Evolutionary conservation across 2,888 invertebrate species (phyloP), one percentile per base, ranked within the genome.

Genomic region (Drosophila quinaria): DNA sequence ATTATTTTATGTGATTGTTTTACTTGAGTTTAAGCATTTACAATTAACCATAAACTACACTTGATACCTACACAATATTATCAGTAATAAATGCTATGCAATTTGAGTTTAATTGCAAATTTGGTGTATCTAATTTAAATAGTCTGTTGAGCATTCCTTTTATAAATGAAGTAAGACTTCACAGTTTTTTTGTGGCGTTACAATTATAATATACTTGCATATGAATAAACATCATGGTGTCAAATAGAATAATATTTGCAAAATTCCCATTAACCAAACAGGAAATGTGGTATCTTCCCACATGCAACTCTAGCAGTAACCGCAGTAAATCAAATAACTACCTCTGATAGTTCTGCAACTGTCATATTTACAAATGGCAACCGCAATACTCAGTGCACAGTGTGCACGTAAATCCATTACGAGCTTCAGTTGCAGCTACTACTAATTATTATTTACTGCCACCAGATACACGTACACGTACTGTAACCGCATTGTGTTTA

Each of bases 401-500:
- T 41, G 17, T 13, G 37, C 58, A 58, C 46, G 46, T 35, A 39
- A 39, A 39, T 13, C 58, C 37, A 49, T 59, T 59, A 29, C 29
- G 29, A 29, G 19, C 33, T 33, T 35, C 50, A 35, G 29, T 29
- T 33, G 61, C 10, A 61, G 39, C 15, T 50, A 37, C 58, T 15
- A 47, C 56, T 61, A 37, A 58, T 64, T 64, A 56, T 37, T 70
- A 51, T 61, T 70, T 41, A 62, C 50, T 50, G 58, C 35, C 50
- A 41, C 25, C 22, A 22, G 42, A 1, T 41, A 19, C 39, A 47
- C 46, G 46, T 37, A 46, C 56, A 56, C 46, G 33, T 25, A 13
- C 25, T 47, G 19, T 10, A 41, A 41, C 13, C 41, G 51, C 19
- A 47, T 19, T 19, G n/a, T 37, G n/a, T 41, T 13, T 17, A 19